Evolutionary conservation across 2,797 vertebrate genomes (phyloP).

Genomic region (Microctenopoma steveboyesi): DNA sequence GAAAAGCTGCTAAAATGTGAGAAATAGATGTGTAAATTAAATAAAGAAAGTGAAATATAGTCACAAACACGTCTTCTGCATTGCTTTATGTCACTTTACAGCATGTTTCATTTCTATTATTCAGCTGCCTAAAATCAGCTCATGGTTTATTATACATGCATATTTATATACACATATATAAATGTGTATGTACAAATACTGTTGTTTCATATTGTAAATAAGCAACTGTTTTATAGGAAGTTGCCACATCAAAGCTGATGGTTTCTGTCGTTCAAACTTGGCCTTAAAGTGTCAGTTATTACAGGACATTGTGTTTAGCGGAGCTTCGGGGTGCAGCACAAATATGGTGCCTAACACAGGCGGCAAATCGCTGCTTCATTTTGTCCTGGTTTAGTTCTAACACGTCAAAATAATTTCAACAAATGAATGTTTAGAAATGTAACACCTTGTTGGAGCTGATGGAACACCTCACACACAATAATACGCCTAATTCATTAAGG

Average conservation of each 20-base stretch:
- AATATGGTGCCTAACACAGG: slow-evolving; percentile 4
- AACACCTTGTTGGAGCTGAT: neutral
- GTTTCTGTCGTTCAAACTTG: neutral
- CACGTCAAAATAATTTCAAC: neutral
- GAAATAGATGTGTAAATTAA: neutral
- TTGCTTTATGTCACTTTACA: neutral
- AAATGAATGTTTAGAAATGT: slow-evolving; percentile 15
- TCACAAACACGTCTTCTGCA: neutral
- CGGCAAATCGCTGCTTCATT: neutral
- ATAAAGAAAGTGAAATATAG: too few species aligned
- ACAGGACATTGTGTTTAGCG: neutral
- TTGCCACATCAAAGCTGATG: too few species aligned
- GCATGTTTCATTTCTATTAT: neutral
- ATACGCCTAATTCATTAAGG: slow-evolving; percentile 32
- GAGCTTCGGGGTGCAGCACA: neutral
- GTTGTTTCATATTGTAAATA: too few species aligned
- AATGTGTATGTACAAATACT: neutral
- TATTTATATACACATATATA: too few species aligned
- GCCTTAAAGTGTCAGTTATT: neutral
- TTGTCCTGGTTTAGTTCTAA: neutral
- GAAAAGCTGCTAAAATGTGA: slow-evolving; percentile 12
- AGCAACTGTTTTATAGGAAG: too few species aligned
- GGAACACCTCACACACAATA: slow-evolving; percentile 11
- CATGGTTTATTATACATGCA: neutral
- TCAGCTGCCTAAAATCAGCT: too few species aligned